Base-by-base conservation (phyloP, 2,113 vertebrate species). In the Aegypius monachus region DNA sequence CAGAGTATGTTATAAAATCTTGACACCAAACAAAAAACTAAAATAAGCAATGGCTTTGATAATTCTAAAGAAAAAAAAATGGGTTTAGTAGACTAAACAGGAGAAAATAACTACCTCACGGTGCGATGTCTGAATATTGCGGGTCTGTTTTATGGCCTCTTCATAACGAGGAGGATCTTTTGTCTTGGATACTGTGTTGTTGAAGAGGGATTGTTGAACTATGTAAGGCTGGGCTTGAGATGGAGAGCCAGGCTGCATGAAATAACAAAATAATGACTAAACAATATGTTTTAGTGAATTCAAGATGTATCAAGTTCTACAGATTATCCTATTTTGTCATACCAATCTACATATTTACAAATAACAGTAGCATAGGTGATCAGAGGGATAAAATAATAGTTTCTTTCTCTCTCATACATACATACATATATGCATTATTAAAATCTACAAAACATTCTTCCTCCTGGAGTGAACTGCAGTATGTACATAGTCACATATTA, bases 91-190 rank as follows among this genome's bases (percentile, higher is more conserved):
- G 43, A 32, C 17, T 21, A 11, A 65, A 58, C 4, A 75, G 32
- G 40, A 80, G 61, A 7, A 78, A 81, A 31, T 14, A 52, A 88
- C 81, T 87, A 99, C 99, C 99, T 99, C 99, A 50, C 98, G 97
- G 7, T 97, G 91, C 0, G 97, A 83, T 43, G 98, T 26, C 81
- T 98, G 99, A 88, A 98, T 65, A 23, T 93, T 99, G 86, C 99
- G 99, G 2, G 98, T 99, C 97, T 99, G 99, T 95, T 99, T 99
- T 95, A 99, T 98, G 48, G 99, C 99, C 56, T 99, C 99, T 97
- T 99, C 99, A 0, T 99, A 99, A 79, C 99, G 98, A 56, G 99
- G 99, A 23, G 99, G 99, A 78, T 99, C 99, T 98, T 98, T 98
- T 19, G 98, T 96, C 97, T 99, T 99, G 63, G 98, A 98, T 71